These are phyloP conservation scores for Garra rufa DNA, from an alignment of 2,113 vertebrate genomes.

Conservation along the genomic window DNA sequence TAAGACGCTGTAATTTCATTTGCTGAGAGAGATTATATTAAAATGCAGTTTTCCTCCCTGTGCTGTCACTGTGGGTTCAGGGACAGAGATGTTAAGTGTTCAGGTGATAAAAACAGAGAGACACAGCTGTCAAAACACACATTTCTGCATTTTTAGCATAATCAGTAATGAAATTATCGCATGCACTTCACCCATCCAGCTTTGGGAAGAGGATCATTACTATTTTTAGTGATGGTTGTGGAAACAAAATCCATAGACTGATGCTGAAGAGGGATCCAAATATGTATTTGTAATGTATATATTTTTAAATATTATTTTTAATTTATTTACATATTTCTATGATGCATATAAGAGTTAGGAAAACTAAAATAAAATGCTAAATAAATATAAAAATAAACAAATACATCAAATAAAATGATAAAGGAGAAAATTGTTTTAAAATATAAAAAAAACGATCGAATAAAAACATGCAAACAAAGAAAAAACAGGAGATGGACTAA, in stretches of 20 bases:
- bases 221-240: neutral
- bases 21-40: constrained; percentile 5
- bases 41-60: neutral
- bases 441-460: no score
- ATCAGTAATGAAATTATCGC: neutral
- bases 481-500: no score
- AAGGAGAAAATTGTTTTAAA: no score
- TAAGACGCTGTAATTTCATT: constrained; percentile 3
- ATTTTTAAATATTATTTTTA: no score
- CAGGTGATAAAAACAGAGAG: neutral
- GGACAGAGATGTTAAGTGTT: neutral
- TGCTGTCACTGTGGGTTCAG: neutral
- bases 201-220: neutral
- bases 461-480: no score
- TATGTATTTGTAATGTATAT: no score
- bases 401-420: no score
- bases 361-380: neutral
- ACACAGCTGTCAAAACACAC: constrained; percentile 5
- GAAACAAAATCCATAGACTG: neutral
- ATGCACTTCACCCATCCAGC: neutral
- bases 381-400: neutral
- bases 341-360: neutral
- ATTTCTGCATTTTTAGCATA: neutral
- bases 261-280: neutral
- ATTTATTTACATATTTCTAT: neutral